Evolutionary conservation across 2,888 invertebrate species (phyloP).

Genomic region (Xanthia icteritia): DNA sequence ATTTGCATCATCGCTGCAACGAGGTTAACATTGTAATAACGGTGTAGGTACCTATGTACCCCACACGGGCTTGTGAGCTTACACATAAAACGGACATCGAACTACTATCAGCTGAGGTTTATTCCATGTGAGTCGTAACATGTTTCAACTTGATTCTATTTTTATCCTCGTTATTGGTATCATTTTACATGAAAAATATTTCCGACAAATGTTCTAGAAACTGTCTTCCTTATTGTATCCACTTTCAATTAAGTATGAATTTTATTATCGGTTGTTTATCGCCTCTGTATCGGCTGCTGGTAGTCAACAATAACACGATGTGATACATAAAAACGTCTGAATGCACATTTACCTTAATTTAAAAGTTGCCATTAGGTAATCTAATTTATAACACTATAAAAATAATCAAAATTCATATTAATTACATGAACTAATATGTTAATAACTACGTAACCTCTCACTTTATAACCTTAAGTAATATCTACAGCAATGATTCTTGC

Average conservation of each 20-base stretch:
- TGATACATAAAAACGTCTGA: slow-evolving; percentile 7
- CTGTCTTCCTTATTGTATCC: slow-evolving; percentile 61
- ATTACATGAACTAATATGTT: slow-evolving; percentile 15
- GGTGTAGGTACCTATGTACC: slow-evolving; percentile 42
- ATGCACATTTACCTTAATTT: slow-evolving; percentile 8
- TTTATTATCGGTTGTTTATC: slow-evolving; percentile 60
- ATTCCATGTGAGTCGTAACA: slow-evolving; percentile 55
- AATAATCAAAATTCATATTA: slow-evolving; percentile 9
- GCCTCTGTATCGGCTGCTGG: slow-evolving; percentile 28
- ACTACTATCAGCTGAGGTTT: slow-evolving; percentile 60
- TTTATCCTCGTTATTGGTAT: slow-evolving; percentile 61
- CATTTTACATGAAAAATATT: slow-evolving; percentile 60
- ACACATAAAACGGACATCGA: slow-evolving; percentile 64
- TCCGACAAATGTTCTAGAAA: slow-evolving; percentile 65
- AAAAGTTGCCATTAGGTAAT: slow-evolving; percentile 7
- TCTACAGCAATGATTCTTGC: slow-evolving; percentile 33
- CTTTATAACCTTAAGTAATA: slow-evolving; percentile 42
- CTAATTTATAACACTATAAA: slow-evolving; percentile 1
- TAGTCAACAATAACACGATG: slow-evolving; percentile 48
- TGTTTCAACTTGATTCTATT: slow-evolving; percentile 60
- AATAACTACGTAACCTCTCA: slow-evolving; percentile 36
- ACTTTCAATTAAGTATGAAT: slow-evolving; percentile 57
- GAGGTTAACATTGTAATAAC: slow-evolving; percentile 74
- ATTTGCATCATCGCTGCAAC: slow-evolving; percentile 87
- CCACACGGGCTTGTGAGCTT: slow-evolving; percentile 42